Conservation (phyloP, 2,113 vertebrate species). For the Cephalopholis sonnerati region DNA sequence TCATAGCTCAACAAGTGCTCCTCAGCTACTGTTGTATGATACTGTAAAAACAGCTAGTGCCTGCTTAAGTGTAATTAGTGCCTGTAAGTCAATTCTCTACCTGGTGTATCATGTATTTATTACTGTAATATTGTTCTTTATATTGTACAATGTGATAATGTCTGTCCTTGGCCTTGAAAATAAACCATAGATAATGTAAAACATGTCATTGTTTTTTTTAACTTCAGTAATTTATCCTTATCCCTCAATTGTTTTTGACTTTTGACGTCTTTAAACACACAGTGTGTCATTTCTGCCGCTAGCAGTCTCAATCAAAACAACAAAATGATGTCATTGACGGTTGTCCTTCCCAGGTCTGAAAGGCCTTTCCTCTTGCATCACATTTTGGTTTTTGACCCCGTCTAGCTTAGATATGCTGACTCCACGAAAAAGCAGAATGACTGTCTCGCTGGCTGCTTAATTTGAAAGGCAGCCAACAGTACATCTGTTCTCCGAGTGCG, state of each 20-base stretch:
- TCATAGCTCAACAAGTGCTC: not conserved
- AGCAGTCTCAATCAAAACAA: too few species aligned
- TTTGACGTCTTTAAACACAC: not conserved
- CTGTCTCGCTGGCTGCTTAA: not conserved
- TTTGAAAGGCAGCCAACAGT: conserved; percentile 15
- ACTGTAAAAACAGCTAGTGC: conserved; percentile 62
- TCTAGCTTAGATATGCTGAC: conserved; percentile 13
- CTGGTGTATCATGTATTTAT: conserved; percentile 72
- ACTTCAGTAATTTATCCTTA: not conserved
- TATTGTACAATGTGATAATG: conserved; percentile 55
- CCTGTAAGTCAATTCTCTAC: conserved; percentile 63
- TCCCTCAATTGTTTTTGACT: not conserved
- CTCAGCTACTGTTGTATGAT: conserved; percentile 47
- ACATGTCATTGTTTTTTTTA: not conserved
- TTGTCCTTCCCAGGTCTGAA: too few species aligned
- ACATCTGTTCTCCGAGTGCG: conserved; percentile 52
- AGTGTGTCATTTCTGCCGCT: too few species aligned
- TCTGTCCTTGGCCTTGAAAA: conserved; percentile 57
- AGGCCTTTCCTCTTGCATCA: not conserved
- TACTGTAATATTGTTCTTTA: conserved; percentile 57
- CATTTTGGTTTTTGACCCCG: not conserved
- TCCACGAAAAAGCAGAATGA: not conserved
- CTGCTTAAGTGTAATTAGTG: conserved; percentile 66
- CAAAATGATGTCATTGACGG: too few species aligned
- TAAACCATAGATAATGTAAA: conserved; percentile 55